Evolutionary conservation across 92 coral and sea anemone species (phyloP).

Genomic region (Epizoanthus stellaris): DNA sequence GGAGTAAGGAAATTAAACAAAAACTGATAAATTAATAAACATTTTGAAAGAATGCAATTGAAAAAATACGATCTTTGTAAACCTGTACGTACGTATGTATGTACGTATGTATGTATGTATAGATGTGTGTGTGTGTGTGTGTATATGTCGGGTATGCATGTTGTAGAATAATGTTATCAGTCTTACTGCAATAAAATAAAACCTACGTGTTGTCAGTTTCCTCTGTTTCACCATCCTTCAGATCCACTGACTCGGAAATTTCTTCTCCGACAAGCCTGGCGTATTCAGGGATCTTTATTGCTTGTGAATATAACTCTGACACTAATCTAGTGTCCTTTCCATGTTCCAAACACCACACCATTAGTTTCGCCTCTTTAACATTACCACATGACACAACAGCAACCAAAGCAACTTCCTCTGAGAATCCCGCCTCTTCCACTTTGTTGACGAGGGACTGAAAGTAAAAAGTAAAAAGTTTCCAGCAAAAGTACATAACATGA

Average conservation of each 20-base stretch:
- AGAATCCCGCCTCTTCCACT: constrained; percentile 16
- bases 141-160: background rate
- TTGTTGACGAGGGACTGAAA: constrained; percentile 24
- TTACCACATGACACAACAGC: constrained; percentile 22
- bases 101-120: too few species aligned
- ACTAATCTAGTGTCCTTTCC: background rate
- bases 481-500: background rate
- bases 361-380: background rate
- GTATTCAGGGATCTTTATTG: background rate
- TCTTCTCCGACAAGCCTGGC: constrained; percentile 24
- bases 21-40: too few species aligned
- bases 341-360: constrained; percentile 26
- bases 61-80: too few species aligned
- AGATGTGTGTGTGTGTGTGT: too few species aligned
- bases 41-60: too few species aligned
- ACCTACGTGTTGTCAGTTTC: background rate
- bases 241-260: background rate
- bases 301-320: background rate
- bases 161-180: background rate
- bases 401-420: constrained; percentile 6
- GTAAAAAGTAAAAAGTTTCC: background rate
- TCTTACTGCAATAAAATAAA: background rate
- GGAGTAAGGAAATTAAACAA: too few species aligned
- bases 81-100: too few species aligned
- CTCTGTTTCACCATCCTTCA: background rate